Base-by-base conservation (phyloP, 1,140 invertebrate species). In the Tetraneura akinire region DNA sequence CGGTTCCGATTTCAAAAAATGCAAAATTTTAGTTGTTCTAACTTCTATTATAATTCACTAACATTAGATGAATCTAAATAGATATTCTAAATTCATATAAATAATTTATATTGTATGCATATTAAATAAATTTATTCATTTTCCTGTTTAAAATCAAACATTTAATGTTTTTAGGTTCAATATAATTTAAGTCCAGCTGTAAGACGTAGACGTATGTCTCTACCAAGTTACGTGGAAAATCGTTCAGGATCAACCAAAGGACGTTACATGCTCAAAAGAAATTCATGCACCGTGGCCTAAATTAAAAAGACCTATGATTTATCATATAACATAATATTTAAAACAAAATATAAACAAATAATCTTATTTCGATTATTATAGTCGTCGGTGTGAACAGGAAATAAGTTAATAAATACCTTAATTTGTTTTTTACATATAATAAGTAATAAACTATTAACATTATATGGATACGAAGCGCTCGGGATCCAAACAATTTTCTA, bases 151-250 rank as follows among this genome's bases (percentile, higher is more conserved):
- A n/a, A n/a, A n/a, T n/a, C n/a, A n/a, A 45, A 23, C 14, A 14
- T 47, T 68, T 68, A 29, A 49, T 57, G 47, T 57, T 37, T 49
- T 49, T 32, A 82, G 82, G 81, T 88, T 18, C 85, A 84, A 14
- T 88, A 88, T 81, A 86, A 86, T 55, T 83, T 89, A 14, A 88
- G 86, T 81, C 87, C 87, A 1, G 87, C 87, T 0, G 85, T 88
- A 29, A 83, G 86, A 62, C 76, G 87, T 57, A 83, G 88, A 42
- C 84, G 88, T 13, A 87, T 88, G 81, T 88, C 87, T 10, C 82
- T 89, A 26, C 88, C 88, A n/a, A 83, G 57, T 45, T 84, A 83
- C 76, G 81, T 80, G 26, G 82, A 55, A 68, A 80, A 55, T 37
- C 81, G 82, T 37, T 82, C 82, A 21, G 73, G 53, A 13, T 81